Percentiles rank a stretch among this genome's conserved stretches.
phyloP scores from a whole-genome alignment of 2,113 vertebrate species.

The Trichomycterus rosablanca region DNA sequence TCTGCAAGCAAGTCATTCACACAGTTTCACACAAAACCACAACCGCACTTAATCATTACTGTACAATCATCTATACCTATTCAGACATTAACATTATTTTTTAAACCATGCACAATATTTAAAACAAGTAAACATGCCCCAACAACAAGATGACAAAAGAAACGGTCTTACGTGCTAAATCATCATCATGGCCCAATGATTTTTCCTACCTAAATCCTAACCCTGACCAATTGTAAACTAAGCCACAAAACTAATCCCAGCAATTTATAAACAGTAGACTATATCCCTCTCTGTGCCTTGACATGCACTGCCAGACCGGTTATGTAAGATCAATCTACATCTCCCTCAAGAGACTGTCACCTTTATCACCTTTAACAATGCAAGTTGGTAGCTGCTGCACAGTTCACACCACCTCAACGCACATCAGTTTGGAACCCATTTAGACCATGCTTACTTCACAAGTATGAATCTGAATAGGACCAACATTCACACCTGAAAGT shows the following conservation, averaged over 20 bases:
- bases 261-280: background rate
- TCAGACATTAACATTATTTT: no score
- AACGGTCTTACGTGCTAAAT: background rate
- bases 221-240: background rate
- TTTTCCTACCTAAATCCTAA: no score
- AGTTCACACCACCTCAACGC: conserved; percentile 3
- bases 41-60: no score
- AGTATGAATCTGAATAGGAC: conserved; percentile 28
- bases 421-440: conserved; percentile 21
- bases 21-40: no score
- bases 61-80: no score
- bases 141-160: background rate
- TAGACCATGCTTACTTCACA: background rate
- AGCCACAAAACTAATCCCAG: background rate
- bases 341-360: background rate
- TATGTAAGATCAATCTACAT: background rate
- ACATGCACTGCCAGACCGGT: background rate
- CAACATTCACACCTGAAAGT: conserved; percentile 17
- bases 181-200: background rate
- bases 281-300: background rate
- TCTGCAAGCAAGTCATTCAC: no score
- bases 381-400: background rate
- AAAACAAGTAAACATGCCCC: background rate
- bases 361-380: conserved; percentile 12
- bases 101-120: background rate